Percentiles rank a stretch among this genome's conserved stretches.
phyloP scores from a whole-genome alignment of 2,797 vertebrate species.

The Chaetodon trifasciatus region DNA sequence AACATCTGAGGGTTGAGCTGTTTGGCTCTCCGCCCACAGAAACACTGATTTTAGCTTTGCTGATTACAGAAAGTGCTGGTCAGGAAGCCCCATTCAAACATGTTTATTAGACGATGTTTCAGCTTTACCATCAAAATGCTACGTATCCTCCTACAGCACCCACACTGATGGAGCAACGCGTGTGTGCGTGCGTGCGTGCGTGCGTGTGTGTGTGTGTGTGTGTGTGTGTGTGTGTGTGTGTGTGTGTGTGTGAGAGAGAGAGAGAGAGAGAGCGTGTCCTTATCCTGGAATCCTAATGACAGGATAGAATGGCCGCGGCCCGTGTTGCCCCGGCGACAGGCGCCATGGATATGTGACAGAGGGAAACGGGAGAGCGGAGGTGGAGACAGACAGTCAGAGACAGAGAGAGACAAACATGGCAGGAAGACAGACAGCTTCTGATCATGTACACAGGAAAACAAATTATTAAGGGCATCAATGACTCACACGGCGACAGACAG shows the following conservation, averaged over 20 bases:
- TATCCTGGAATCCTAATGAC: constrained; percentile 84
- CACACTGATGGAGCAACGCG: constrained; percentile 31
- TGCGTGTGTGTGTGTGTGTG: constrained; percentile 5
- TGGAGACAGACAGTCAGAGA: constrained; percentile 39
- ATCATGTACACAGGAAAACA: constrained; percentile 2
- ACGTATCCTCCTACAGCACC: constrained; percentile 15
- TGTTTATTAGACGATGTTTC: constrained; percentile 30
- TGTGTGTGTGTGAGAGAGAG: neutral
- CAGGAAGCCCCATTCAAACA: constrained; percentile 14
- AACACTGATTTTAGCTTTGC: constrained; percentile 28
- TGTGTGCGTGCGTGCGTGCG: neutral
- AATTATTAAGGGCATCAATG: neutral
- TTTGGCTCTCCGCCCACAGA: constrained; percentile 43
- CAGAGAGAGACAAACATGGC: constrained; percentile 11
- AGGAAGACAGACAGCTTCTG: constrained; percentile 14
- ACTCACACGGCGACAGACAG: neutral
- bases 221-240: constrained; percentile 1
- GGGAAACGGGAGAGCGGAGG: constrained; percentile 73
- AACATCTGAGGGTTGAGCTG: constrained; percentile 39
- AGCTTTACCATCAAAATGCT: neutral
- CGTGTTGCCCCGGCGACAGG: constrained; percentile 83
- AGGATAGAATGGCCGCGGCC: constrained; percentile 84
- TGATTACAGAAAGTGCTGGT: constrained; percentile 47
- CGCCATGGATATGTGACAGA: constrained; percentile 83
- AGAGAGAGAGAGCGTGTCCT: constrained; percentile 45